Base-by-base conservation (phyloP, 2,113 vertebrate genomes). In the Odobenus rosmarus region DNA sequence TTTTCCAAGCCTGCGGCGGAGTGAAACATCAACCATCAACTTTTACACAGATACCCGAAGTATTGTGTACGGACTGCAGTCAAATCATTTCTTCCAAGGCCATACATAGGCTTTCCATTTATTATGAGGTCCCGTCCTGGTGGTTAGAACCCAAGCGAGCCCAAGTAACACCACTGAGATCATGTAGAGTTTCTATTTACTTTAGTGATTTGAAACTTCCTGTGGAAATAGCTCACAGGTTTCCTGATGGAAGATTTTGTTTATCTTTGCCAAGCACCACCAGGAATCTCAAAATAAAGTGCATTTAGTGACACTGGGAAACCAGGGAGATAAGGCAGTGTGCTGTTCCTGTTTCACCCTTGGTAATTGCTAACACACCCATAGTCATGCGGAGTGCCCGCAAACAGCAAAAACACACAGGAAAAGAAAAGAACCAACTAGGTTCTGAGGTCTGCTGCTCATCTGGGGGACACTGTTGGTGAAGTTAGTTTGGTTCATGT, bases 201-300 rank as follows among this genome's bases (percentile, higher is more conserved):
- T 99, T 99, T 99, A 99, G 99, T 99, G 99, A 99, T 99, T 99
- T 99, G 99, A 99, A 99, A 99, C 99, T 99, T 99, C 99, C 99
- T 98, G 99, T 99, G 99, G 99, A 99, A 99, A 99, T 99, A 99
- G 99, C 99, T 99, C 99, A 98, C 99, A 99, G 99, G 99, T 99
- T 99, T 99, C 99, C 99, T 99, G 99, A 99, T 99, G 99, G 99
- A 99, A 99, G 99, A 99, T 99, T 99, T 99, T 99, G 99, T 99
- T 99, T 99, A 99, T 99, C 99, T 99, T 99, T 99, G 99, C 99
- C 99, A 98, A 99, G 99, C 99, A 99, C 99, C 99, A 99, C 99
- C 99, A 99, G 99, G 99, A 99, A 99, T 99, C 99, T 99, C 99
- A 99, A 99, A 99, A 99, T 99, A 99, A 99, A 99, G 99, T 98